Percentiles rank a stretch among this genome's conserved stretches.
These are phyloP conservation scores for Myotis yumanensis DNA, from an alignment of 2,113 vertebrate species.

Conservation along the genomic window DNA sequence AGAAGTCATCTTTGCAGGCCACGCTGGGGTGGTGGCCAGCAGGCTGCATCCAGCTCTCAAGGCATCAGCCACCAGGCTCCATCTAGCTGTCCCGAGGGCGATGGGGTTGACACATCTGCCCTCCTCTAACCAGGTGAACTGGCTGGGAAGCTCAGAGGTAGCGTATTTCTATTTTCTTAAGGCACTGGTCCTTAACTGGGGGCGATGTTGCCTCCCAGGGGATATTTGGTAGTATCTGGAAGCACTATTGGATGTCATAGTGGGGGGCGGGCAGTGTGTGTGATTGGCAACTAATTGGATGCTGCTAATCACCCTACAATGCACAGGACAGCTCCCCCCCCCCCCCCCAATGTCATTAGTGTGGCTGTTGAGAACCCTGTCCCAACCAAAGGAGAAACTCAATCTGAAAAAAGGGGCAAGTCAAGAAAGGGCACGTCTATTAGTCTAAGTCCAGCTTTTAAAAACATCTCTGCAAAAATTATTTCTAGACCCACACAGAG, in stretches of 20 bases:
- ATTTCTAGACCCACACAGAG: neutral
- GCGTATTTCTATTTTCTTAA: neutral
- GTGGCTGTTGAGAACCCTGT: neutral
- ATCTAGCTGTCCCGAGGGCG: neutral
- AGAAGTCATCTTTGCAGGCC: neutral
- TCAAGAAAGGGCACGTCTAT: neutral
- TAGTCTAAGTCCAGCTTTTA: neutral
- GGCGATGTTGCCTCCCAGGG: neutral
- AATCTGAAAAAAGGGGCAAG: neutral
- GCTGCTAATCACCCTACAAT: neutral
- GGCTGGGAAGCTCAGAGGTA: neutral
- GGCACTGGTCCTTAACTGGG: neutral
- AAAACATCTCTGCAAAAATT: neutral
- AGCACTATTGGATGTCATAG: neutral
- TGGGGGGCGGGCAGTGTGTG: neutral
- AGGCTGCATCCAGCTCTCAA: neutral
- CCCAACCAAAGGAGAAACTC: neutral
- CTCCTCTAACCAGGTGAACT: rapidly evolving
- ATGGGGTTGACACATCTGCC: neutral
- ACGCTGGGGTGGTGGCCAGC: neutral
- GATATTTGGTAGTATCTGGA: neutral
- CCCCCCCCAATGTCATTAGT: neutral
- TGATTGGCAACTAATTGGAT: neutral
- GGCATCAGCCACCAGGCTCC: neutral
- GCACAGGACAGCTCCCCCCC: neutral